Percentiles rank a stretch among this genome's conserved stretches.
These are phyloP conservation scores for Macropis europaea DNA, from an alignment of 2,888 invertebrate species.

Conservation along the genomic window DNA sequence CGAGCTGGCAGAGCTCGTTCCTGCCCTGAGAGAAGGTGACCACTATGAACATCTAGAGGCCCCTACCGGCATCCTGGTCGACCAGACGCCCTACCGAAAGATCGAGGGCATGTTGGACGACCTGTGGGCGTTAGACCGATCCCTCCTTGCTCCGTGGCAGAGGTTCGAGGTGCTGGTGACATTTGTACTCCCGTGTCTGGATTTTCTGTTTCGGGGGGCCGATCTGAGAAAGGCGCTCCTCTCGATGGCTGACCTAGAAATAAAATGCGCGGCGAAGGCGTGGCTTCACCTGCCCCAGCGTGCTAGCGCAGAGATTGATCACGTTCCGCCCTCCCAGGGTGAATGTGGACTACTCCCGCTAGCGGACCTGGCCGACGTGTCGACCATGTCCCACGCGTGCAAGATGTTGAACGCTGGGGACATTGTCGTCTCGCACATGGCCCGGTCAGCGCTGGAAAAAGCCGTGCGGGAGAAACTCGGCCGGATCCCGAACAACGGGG, in stretches of 20 bases:
- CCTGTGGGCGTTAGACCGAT: conserved; percentile 31
- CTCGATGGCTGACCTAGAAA: conserved; percentile 48
- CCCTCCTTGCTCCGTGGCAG: conserved; percentile 55
- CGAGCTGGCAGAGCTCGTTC: no score
- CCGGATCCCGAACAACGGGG: conserved; percentile 22
- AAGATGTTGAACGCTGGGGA: conserved; percentile 65
- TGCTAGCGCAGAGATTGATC: conserved; percentile 64
- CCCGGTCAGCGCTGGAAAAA: conserved; percentile 46
- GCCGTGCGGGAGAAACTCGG: conserved; percentile 35
- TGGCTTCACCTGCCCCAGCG: conserved; percentile 70
- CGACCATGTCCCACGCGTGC: conserved; percentile 67
- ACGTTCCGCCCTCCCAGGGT: conserved; percentile 56
- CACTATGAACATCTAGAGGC: no score
- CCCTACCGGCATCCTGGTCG: no score
- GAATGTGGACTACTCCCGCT: conserved; percentile 69
- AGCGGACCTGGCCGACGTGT: conserved; percentile 62
- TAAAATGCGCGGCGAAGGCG: conserved; percentile 35
- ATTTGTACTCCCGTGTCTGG: conserved; percentile 65
- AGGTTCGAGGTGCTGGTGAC: conserved; percentile 44
- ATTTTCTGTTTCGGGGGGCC: conserved; percentile 65
- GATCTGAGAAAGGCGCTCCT: conserved; percentile 57
- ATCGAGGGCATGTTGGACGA: no score
- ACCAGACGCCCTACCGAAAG: no score
- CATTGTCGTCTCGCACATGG: conserved; percentile 47
- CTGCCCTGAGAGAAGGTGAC: no score